phyloP scores from a whole-genome alignment of 2,113 vertebrate genomes.

The Entomyzon cyanotis region DNA sequence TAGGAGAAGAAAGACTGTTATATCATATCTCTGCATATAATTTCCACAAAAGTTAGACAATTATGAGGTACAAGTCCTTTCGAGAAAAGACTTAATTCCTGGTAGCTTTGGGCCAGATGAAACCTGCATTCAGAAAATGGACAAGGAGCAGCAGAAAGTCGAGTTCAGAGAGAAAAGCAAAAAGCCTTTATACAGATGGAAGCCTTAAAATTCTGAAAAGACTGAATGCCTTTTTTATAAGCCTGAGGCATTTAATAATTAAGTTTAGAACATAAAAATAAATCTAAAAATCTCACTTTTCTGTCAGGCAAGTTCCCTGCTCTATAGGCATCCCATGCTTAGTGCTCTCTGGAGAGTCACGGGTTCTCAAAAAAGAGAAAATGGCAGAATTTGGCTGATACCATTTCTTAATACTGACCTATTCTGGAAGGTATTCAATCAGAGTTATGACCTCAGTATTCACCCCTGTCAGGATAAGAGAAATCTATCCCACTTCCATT shows the following conservation, averaged over 20 bases:
- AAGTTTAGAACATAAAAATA: neutral
- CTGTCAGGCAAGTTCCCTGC: neutral
- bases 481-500: neutral
- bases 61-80: neutral
- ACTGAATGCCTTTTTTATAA: neutral
- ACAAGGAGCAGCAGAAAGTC: neutral
- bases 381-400: neutral
- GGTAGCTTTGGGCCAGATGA: neutral
- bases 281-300: neutral
- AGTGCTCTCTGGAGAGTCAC: neutral
- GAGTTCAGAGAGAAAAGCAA: neutral
- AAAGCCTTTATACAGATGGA: neutral
- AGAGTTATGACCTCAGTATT: neutral
- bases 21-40: neutral
- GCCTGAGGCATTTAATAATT: neutral
- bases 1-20: neutral
- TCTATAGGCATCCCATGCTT: neutral
- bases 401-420: neutral
- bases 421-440: neutral
- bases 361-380: neutral
- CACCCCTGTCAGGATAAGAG: neutral
- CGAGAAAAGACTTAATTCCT: neutral
- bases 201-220: neutral
- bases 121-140: neutral
- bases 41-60: neutral